These are phyloP conservation scores for Amitus sp. DNA, from an alignment of 2,888 invertebrate genomes.

Conservation along the genomic window DNA sequence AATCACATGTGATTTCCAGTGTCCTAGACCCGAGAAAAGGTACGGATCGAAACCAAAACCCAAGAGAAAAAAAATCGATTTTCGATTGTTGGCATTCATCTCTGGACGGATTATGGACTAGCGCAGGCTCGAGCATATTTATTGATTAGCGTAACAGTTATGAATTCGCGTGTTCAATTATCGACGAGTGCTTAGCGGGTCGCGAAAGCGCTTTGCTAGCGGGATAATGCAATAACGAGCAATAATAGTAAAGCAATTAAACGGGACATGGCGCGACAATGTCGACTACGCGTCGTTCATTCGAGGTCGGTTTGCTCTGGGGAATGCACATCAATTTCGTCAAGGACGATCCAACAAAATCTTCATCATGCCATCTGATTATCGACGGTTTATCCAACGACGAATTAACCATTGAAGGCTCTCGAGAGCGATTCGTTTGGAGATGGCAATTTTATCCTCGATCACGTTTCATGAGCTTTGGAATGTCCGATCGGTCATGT, in stretches of 20 bases:
- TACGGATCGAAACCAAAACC: no score
- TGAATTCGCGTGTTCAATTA: slow-evolving; percentile 63
- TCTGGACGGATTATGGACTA: slow-evolving; percentile 29
- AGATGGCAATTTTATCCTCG: neutral
- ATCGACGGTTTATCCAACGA: neutral
- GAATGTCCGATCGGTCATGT: neutral
- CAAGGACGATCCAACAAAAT: neutral
- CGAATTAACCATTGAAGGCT: neutral
- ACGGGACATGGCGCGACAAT: slow-evolving; percentile 14
- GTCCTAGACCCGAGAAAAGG: no score
- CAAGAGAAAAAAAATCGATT: no score
- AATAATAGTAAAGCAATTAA: slow-evolving; percentile 51
- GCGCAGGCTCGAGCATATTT: slow-evolving; percentile 37
- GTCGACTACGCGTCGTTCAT: slow-evolving; percentile 10
- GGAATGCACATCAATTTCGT: slow-evolving; percentile 1
- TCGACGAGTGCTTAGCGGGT: slow-evolving; percentile 44
- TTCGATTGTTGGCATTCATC: no score
- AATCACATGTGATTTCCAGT: no score
- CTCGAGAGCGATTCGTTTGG: neutral
- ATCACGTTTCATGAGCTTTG: no score
- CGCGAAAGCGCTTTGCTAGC: slow-evolving; percentile 39
- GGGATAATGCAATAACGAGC: slow-evolving; percentile 55
- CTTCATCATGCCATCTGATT: neutral
- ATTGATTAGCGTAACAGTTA: slow-evolving; percentile 64
- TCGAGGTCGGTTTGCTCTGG: neutral